Evolutionary conservation across 2,888 invertebrate species (phyloP).

Genomic region (Emmelina monodactyla): DNA sequence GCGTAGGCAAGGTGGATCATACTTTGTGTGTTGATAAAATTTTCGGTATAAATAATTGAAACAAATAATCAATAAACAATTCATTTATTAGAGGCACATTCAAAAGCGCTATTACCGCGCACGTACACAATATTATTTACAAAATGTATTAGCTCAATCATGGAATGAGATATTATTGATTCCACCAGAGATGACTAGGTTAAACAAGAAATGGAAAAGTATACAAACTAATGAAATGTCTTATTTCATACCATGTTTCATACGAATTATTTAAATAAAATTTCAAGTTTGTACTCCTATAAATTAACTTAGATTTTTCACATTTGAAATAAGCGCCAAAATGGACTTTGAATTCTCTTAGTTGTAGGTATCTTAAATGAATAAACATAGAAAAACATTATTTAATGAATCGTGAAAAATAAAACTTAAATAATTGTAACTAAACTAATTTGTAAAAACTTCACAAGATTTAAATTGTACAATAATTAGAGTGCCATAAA

Average conservation of each 20-base stretch:
- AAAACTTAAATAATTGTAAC: background rate
- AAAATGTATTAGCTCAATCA: background rate
- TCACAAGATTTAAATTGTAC: background rate
- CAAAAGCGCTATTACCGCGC: conserved; percentile 27
- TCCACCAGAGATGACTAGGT: conserved; percentile 4
- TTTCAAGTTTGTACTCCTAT: background rate
- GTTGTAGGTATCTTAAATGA: too few relatives aligned
- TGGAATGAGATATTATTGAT: conserved; percentile 16
- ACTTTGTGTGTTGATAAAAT: too few relatives aligned
- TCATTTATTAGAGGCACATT: conserved; percentile 58
- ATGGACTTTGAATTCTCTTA: too few relatives aligned
- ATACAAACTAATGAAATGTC: too few relatives aligned
- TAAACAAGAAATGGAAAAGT: too few relatives aligned
- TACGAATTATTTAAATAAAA: background rate
- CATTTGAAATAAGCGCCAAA: too few relatives aligned
- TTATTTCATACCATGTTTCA: too few relatives aligned
- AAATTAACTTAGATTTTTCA: background rate
- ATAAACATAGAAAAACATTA: too few relatives aligned
- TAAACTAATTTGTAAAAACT: background rate
- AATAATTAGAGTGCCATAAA: background rate
- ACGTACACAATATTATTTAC: conserved; percentile 6
- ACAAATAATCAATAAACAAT: conserved; percentile 32
- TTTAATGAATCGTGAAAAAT: too few relatives aligned
- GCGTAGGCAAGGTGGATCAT: too few relatives aligned
- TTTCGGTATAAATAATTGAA: too few relatives aligned